Evolutionary conservation across 2,888 invertebrate species (phyloP).

Genomic region (Plemyria rubiginata): DNA sequence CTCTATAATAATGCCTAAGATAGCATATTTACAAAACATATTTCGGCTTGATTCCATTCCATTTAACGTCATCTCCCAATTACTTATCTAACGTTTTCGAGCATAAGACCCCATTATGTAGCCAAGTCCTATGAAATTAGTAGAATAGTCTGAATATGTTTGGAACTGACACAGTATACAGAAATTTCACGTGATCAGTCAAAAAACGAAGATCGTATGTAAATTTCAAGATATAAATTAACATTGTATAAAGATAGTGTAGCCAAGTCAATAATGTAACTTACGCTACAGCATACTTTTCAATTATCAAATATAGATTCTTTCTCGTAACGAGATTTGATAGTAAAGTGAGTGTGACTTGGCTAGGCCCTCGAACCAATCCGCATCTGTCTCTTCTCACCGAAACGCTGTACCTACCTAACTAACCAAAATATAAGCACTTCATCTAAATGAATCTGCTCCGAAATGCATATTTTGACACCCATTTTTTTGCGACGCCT

Average conservation of each 20-base stretch:
- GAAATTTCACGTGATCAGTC: too few species aligned
- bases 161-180: too few species aligned
- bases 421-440: background rate
- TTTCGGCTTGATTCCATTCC: too few species aligned
- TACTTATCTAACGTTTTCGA: too few species aligned
- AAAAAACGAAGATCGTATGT: too few species aligned
- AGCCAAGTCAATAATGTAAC: background rate
- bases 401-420: constrained; percentile 1
- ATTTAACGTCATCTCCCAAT: too few species aligned
- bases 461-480: constrained; percentile 13
- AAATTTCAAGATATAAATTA: background rate
- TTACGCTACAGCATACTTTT: background rate
- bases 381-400: background rate
- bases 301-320: background rate
- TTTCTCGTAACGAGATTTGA: too few species aligned
- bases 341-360: background rate
- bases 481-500: constrained; percentile 23
- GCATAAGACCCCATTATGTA: too few species aligned
- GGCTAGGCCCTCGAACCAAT: background rate
- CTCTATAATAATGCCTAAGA: too few species aligned
- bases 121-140: too few species aligned
- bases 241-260: background rate
- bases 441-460: background rate
- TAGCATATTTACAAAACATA: too few species aligned
- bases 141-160: too few species aligned